Base-by-base conservation (phyloP, 2,797 vertebrate genomes). In the Orestias chungarensis region DNA sequence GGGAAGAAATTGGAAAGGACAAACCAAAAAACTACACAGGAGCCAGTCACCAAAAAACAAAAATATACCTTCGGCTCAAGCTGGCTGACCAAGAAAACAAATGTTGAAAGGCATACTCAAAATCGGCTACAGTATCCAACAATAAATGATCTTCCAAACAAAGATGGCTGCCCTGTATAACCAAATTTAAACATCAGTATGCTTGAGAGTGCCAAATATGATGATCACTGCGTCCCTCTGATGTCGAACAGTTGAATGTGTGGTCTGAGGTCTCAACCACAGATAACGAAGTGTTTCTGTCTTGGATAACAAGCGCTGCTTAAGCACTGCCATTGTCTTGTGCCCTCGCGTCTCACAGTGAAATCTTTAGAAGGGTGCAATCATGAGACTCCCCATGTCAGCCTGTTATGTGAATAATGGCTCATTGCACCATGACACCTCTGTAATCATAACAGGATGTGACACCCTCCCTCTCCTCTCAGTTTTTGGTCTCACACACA, bases 201-300 rank as follows among this genome's bases (percentile, higher is more conserved):
- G 74, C 55, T 77, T 74, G 66, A 46, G 66, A 83, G 71, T 67
- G 76, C 77, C 61, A 72, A 87, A 79, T 69, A 78, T 0, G 1
- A 62, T 52, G 74, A 83, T 71, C 68, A 55, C 71, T 35, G 52
- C 59, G 10, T 75, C 71, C 72, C 55, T 35, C 49, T 50, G 0
- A 78, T 78, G 85, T 86, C 80, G 81, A 66, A 85, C 25, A n/a
- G 47, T 35, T 38, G 59, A 78, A 73, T 64, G 76, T 70, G 68
- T 75, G 61, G 52, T 76, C 75, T 76, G 84, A 42, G 61, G 76
- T 80, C 74, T 81, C 82, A 55, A 82, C 68, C 66, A 9, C 65
- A 64, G 79, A 81, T 89, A 90, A 90, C 87, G 77, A 91, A 89
- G 87, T 87, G 86, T 80, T 88, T 82, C 82, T 88, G 65, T 82